Base-by-base conservation (phyloP, 2,113 vertebrate genomes). In the Callipepla californica region DNA sequence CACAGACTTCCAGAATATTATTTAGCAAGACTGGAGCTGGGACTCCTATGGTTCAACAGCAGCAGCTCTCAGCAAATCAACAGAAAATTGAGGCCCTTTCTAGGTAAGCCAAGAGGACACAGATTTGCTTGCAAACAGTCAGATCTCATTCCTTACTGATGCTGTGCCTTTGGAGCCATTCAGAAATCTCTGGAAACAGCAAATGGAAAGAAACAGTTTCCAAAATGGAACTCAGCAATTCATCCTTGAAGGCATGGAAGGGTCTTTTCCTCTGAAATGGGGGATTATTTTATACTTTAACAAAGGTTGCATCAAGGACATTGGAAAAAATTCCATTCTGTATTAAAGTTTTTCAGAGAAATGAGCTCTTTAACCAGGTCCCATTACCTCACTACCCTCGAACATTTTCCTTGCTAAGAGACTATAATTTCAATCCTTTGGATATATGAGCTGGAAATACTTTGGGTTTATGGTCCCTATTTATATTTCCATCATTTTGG, bases 391-490 rank as follows among this genome's bases (percentile, higher is more conserved):
- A 96, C 80, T 90, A 50, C 74, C 90, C 93, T 95, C 3, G 45
- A 96, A 96, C 90, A 88, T 92, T 95, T 96, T 93, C 93, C 94
- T 90, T 93, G 85, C 82, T 94, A 85, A 63, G 87, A 96, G 85
- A 79, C 95, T 95, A 62, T 96, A 95, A 95, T 95, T 96, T 96
- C 87, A 93, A 66, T 92, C 87, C 69, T 92, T 88, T 58, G 85
- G 65, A 93, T 90, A 77, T 53, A 94, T 69, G 82, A 96, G 80
- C 44, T 95, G 92, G 93, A 94, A 96, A 92, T 92, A 87, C 36
- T 94, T 93, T 32, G 81, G 82, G 40, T 96, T 96, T 95, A 91
- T 69, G 93, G 79, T 66, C 82, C 66, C 14, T 94, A 92, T 88
- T 96, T 95, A 95, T 95, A 83, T 96, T 96, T 94, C 89, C 87